Conservation (phyloP, 2,888 invertebrate genomes). For the Drosophila nigritarsus region DNA sequence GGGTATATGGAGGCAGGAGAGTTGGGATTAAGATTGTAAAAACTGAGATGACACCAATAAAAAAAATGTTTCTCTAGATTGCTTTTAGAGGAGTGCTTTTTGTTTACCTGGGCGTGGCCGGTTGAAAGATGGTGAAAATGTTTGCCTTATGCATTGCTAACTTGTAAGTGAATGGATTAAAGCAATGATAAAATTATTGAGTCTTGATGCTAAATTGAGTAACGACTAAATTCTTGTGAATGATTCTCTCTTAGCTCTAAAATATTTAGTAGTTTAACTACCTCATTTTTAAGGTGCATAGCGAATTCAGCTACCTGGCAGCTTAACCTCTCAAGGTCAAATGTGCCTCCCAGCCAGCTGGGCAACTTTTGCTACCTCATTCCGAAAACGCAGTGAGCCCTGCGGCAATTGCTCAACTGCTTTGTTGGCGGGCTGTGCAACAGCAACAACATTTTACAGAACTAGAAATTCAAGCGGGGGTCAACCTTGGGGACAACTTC, state of each 20-base stretch:
- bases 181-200: background rate
- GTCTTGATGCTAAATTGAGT: background rate
- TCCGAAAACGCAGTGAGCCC: constrained; percentile 26
- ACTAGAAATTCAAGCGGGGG: constrained; percentile 2
- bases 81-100: constrained; percentile 1
- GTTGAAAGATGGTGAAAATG: constrained; percentile 2
- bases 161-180: constrained; percentile 2
- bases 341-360: constrained; percentile 24
- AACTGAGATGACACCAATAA: constrained; percentile 24
- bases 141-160: constrained; percentile 19
- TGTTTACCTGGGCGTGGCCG: constrained; percentile 15
- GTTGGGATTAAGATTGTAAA: background rate
- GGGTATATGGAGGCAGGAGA: background rate
- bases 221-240: background rate
- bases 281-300: constrained; percentile 4
- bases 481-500: constrained; percentile 54
- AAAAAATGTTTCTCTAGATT: constrained; percentile 3
- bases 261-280: background rate
- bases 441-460: constrained; percentile 1
- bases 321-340: constrained; percentile 51
- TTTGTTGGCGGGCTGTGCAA: constrained; percentile 25
- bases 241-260: background rate
- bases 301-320: constrained; percentile 3
- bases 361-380: constrained; percentile 22
- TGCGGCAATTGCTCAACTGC: constrained; percentile 49